Conservation (phyloP, 2,888 invertebrate species). For the Macrosiphum euphorbiae region DNA sequence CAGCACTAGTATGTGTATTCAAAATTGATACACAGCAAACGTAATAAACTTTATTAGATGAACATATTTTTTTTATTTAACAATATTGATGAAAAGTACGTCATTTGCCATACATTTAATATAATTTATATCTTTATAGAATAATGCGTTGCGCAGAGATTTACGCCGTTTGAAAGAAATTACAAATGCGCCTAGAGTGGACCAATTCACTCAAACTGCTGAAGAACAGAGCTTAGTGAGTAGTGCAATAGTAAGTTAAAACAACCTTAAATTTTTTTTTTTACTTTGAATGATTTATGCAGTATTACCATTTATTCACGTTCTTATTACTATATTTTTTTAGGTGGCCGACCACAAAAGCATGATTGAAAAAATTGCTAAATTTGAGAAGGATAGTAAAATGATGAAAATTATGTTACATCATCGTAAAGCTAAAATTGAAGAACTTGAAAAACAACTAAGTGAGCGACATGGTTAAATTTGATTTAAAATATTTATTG, state of each 20-base stretch:
- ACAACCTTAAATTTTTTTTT: neutral
- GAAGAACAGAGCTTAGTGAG: slow-evolving; percentile 56
- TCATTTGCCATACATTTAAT: neutral
- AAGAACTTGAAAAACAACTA: slow-evolving; percentile 61
- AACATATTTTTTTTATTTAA: neutral
- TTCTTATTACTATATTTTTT: slow-evolving; percentile 4
- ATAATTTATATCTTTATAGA: slow-evolving; percentile 35
- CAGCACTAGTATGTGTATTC: too few relatives aligned
- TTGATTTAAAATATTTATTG: neutral
- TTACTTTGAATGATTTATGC: neutral
- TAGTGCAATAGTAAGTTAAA: slow-evolving; percentile 52
- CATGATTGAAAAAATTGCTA: slow-evolving; percentile 46
- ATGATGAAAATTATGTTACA: slow-evolving; percentile 59
- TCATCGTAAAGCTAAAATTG: slow-evolving; percentile 54
- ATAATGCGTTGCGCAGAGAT: slow-evolving; percentile 54
- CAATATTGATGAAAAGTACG: neutral
- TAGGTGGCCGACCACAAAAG: slow-evolving; percentile 48
- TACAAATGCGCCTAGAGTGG: slow-evolving; percentile 17
- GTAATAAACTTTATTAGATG: neutral
- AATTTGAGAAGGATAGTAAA: slow-evolving; percentile 51
- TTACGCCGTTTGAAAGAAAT: slow-evolving; percentile 49
- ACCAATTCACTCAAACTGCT: slow-evolving; percentile 54
- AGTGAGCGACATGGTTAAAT: neutral
- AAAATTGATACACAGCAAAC: too few relatives aligned
- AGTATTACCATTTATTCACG: neutral